A percentile compares a stretch with the other conserved stretches of the same genome.
phyloP scores from a whole-genome alignment of 2,797 vertebrate genomes.

The Pangasius mekongensis region DNA sequence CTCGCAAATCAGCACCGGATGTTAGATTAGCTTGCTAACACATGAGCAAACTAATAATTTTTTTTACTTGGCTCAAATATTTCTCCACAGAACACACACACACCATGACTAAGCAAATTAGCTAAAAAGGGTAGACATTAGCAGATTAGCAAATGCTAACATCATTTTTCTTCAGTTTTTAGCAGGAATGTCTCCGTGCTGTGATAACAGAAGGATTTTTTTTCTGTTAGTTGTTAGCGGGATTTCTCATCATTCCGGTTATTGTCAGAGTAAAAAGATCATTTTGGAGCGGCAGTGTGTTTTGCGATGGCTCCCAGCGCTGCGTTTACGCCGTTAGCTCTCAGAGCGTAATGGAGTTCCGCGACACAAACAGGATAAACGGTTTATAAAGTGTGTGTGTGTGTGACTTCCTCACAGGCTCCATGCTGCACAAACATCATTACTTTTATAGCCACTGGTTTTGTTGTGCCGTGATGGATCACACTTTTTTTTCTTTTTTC shows the following conservation, averaged over 20 bases:
- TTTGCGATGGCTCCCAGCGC: conserved; percentile 61
- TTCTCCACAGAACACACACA: background rate
- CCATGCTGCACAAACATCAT: conserved; percentile 79
- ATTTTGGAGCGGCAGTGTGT: conserved; percentile 37
- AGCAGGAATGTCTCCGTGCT: background rate
- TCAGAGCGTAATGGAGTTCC: conserved; percentile 75
- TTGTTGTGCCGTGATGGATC: conserved; percentile 79
- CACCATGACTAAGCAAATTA: background rate
- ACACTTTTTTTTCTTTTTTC: conserved; percentile 53
- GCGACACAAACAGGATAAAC: conserved; percentile 69
- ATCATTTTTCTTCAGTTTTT: background rate
- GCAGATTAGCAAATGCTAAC: background rate
- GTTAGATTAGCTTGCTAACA: background rate
- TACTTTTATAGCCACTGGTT: conserved; percentile 74
- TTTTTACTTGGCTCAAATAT: too few relatives aligned
- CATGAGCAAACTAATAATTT: background rate
- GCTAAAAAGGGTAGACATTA: background rate
- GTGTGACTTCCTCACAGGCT: conserved; percentile 78
- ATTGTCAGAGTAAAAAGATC: conserved; percentile 44
- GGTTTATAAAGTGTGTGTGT: conserved; percentile 68
- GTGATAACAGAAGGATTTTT: background rate
- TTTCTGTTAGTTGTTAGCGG: background rate
- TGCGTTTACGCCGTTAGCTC: conserved; percentile 72
- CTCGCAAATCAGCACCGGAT: background rate
- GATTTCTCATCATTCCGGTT: conserved; percentile 18